phyloP scores from a whole-genome alignment of 1,140 invertebrate genomes.

The Acromyrmex charruanus region DNA sequence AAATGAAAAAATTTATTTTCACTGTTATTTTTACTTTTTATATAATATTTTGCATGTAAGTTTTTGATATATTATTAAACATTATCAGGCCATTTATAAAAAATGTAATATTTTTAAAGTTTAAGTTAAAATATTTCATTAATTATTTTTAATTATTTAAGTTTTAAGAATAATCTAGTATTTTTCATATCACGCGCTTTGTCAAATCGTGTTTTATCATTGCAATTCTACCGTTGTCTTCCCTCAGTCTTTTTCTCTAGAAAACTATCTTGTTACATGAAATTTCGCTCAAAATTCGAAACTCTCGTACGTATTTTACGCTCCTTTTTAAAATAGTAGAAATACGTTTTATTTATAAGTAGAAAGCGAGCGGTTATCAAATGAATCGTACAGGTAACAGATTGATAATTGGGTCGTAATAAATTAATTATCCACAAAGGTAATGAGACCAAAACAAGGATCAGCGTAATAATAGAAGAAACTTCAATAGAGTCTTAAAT shows the following conservation, averaged over 20 bases:
- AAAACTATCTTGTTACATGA: too few species aligned
- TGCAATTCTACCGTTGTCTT: too few species aligned
- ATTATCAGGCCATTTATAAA: not conserved
- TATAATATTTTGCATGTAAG: not conserved
- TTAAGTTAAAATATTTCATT: not conserved
- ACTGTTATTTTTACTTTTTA: not conserved
- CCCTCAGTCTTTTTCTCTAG: too few species aligned
- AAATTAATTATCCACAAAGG: slow-evolving; percentile 85
- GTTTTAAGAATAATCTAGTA: not conserved
- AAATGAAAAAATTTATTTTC: not conserved
- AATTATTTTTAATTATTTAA: not conserved
- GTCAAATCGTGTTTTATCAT: not conserved
- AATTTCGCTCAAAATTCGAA: slow-evolving; percentile 26
- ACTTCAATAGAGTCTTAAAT: slow-evolving; percentile 75
- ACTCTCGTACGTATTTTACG: not conserved
- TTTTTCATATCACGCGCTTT: not conserved
- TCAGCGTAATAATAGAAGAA: slow-evolving; percentile 67
- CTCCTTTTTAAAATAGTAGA: not conserved
- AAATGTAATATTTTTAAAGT: not conserved
- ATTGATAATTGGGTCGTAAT: slow-evolving; percentile 85
- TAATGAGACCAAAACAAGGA: slow-evolving; percentile 77
- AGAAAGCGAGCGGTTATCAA: slow-evolving; percentile 26
- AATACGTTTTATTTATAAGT: not conserved
- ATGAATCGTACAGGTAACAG: slow-evolving; percentile 54
- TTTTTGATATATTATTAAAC: not conserved